Evolutionary conservation across 92 coral and sea anemone species (phyloP).

Genomic region (Phenganax subtilis): DNA sequence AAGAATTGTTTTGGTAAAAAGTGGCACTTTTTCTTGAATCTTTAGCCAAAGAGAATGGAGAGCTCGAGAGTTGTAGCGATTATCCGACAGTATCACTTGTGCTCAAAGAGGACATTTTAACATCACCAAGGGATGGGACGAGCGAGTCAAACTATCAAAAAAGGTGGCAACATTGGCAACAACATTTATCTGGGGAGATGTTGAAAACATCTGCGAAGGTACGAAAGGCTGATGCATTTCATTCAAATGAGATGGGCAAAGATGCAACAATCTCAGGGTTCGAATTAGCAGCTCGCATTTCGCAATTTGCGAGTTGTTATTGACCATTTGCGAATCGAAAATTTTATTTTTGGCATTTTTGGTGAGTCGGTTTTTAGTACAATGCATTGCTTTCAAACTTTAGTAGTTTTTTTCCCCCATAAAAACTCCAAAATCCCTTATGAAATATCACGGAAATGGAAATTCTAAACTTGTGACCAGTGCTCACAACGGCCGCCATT

Average conservation of each 20-base stretch:
- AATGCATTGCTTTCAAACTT: no score
- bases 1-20: no score
- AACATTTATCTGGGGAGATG: constrained; percentile 63
- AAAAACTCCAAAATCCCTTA: no score
- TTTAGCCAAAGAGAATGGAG: constrained; percentile 25
- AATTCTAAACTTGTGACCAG: no score
- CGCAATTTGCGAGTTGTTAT: no score
- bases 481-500: no score
- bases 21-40: background rate
- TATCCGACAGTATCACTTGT: constrained; percentile 21
- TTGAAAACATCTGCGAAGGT: constrained; percentile 40
- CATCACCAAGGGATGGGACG: constrained; percentile 54
- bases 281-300: background rate
- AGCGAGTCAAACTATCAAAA: constrained; percentile 90
- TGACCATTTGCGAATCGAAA: background rate
- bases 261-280: background rate
- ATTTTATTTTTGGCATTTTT: no score
- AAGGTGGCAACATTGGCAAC: constrained; percentile 99
- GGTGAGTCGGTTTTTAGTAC: no score
- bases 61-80: background rate
- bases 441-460: no score
- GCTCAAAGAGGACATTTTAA: constrained; percentile 16
- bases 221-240: background rate
- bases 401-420: no score
- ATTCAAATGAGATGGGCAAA: background rate